phyloP scores from a whole-genome alignment of 2,888 invertebrate species.

The Cylloceria caligata region DNA sequence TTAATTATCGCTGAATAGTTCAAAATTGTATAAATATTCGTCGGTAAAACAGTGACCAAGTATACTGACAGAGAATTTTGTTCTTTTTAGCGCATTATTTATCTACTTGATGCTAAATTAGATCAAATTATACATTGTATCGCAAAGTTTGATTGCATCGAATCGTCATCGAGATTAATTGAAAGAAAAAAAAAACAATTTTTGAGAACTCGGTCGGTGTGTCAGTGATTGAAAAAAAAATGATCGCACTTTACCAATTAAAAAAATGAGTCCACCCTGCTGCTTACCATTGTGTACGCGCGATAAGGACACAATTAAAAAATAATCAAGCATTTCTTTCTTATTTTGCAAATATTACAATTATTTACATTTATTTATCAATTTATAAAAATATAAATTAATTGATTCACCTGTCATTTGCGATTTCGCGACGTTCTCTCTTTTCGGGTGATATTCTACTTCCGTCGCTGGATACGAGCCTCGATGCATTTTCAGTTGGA shows the following conservation, averaged over 20 bases:
- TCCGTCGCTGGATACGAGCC: constrained; percentile 79
- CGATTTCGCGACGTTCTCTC: constrained; percentile 77
- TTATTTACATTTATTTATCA: neutral
- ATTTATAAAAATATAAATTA: neutral
- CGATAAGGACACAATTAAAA: too few species aligned
- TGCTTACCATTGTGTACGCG: too few species aligned
- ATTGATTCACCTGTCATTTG: constrained; percentile 75
- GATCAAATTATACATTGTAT: neutral
- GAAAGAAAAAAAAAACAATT: neutral
- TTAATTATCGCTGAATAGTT: too few species aligned
- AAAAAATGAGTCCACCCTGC: too few species aligned
- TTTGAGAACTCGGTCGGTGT: too few species aligned
- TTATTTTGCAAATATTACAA: too few species aligned
- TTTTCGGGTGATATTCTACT: constrained; percentile 77
- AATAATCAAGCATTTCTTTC: too few species aligned
- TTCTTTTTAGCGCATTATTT: neutral
- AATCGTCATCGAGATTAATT: neutral
- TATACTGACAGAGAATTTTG: neutral
- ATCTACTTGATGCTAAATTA: neutral
- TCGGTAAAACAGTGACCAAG: neutral
- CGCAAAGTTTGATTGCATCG: neutral
- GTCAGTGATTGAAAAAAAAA: too few species aligned
- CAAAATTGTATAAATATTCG: neutral
- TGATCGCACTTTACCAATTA: too few species aligned
- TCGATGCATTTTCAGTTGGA: constrained; percentile 79